Evolutionary conservation across 2,797 vertebrate genomes (phyloP), one percentile per base, ranked within the genome.

Genomic region (Cossypha niveicapilla): DNA sequence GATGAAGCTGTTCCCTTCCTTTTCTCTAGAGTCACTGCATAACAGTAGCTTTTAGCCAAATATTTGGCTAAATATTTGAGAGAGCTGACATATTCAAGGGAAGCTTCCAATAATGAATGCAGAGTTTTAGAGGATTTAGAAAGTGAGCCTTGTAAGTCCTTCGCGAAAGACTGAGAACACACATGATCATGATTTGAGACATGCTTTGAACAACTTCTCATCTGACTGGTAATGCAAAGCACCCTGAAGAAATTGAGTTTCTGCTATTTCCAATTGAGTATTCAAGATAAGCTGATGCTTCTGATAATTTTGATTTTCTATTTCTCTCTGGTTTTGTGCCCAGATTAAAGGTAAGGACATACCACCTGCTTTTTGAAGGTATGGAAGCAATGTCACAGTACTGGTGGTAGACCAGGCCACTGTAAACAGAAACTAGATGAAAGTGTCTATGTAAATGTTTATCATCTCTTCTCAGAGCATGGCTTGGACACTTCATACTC

Each of bases 141-240:
- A 53, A 48, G 25, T 39, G 16, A 22, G 15, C 18, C 6, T 9
- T 7, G 4, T 6, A 30, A 74, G 28, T 68, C 17, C 54, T 48
- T 78, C 35, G 70, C 35, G 34, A 72, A 68, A 81, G 39, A 13
- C 47, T 30, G 39, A 62, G 42, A 66, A 34, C 10, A 10, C 0
- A 0, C 28, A 1, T 22, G 22, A 53, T 0, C 1, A 24, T 89
- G 72, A 35, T 68, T 78, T 57, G 54, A 51, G 30, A 13, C 12
- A 3, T 60, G 22, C 39, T 79, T 85, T 73, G 61, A 57, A 28
- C 18, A 56, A 7, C 44, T 70, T 34, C 5, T 27, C 37, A 22
- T 35, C 41, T 74, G 48, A 22, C 41, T 47, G 48, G 25, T 77
- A 74, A 23, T 60, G 17, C 61, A 35, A 6, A 56, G 48, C 60